A percentile compares a stretch with the other conserved stretches of the same genome.
Conservation (phyloP, 2,113 vertebrate genomes). For the Garra rufa region DNA sequence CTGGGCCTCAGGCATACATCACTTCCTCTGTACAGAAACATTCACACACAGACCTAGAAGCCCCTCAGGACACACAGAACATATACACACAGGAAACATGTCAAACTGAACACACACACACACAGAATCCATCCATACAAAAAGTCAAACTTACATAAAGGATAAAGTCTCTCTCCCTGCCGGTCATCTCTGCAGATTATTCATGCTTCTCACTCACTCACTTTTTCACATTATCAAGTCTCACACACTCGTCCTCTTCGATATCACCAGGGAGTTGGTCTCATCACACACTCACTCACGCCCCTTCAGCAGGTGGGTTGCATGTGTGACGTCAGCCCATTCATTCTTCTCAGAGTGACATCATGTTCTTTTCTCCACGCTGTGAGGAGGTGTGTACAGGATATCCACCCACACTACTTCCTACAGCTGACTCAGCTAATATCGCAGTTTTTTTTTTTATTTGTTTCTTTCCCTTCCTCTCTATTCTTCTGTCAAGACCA, state of each 20-base stretch:
- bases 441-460: conserved; percentile 51
- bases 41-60: conserved; percentile 1
- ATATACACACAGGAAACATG: neutral
- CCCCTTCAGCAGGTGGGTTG: conserved; percentile 59
- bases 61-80: conserved; percentile 11
- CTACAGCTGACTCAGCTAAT: conserved; percentile 66
- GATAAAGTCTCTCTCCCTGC: neutral
- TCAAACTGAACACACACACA: conserved; percentile 6
- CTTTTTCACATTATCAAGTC: neutral
- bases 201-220: neutral
- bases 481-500: neutral
- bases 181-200: neutral
- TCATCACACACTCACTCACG: neutral
- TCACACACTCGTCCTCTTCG: conserved; percentile 21
- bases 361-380: conserved; percentile 44
- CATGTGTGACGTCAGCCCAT: conserved; percentile 65
- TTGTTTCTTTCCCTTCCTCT: neutral
- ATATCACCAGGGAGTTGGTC: neutral
- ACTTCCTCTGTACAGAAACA: conserved; percentile 3
- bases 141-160: neutral
- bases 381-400: conserved; percentile 62
- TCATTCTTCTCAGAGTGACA: conserved; percentile 56
- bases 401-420: conserved; percentile 53
- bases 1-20: conserved; percentile 25
- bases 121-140: neutral